Percentiles rank a stretch among this genome's conserved stretches.
These are phyloP conservation scores for Drosophila rufa DNA, from an alignment of 1,140 invertebrate genomes.

Conservation along the genomic window DNA sequence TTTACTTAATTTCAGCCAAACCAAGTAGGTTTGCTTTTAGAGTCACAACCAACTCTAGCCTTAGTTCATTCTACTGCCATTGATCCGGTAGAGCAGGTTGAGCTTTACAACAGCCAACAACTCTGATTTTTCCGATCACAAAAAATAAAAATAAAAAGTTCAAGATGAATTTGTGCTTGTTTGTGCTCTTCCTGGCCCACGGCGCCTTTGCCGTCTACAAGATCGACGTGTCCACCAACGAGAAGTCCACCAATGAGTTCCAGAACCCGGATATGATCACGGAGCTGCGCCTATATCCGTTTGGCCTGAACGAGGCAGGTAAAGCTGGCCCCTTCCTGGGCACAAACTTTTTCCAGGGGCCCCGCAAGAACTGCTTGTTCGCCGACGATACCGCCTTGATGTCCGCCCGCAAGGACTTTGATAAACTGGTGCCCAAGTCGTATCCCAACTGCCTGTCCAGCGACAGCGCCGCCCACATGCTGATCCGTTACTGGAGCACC, in stretches of 20 bases:
- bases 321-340: conserved; percentile 55
- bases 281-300: conserved; percentile 42
- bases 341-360: conserved; percentile 68
- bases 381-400: conserved; percentile 70
- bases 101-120: too few species aligned
- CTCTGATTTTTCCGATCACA: too few species aligned
- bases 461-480: conserved; percentile 38
- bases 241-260: conserved; percentile 58
- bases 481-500: conserved; percentile 74
- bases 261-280: conserved; percentile 44
- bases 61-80: too few species aligned
- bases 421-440: conserved; percentile 58
- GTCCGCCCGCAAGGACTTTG: conserved; percentile 69
- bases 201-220: conserved; percentile 65
- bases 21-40: too few species aligned
- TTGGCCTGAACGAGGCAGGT: conserved; percentile 25
- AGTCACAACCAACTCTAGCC: too few species aligned
- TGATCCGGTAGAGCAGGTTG: too few species aligned
- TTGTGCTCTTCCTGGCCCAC: conserved; percentile 60
- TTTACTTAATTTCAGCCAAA: too few species aligned
- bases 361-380: conserved; percentile 68
- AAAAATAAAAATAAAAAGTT: background rate
- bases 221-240: conserved; percentile 63
- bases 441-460: conserved; percentile 36
- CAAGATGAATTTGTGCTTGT: conserved; percentile 70